Evolutionary conservation across 2,888 invertebrate genomes (phyloP), one percentile per base, ranked within the genome.

Genomic region (Andrena flavipes): DNA sequence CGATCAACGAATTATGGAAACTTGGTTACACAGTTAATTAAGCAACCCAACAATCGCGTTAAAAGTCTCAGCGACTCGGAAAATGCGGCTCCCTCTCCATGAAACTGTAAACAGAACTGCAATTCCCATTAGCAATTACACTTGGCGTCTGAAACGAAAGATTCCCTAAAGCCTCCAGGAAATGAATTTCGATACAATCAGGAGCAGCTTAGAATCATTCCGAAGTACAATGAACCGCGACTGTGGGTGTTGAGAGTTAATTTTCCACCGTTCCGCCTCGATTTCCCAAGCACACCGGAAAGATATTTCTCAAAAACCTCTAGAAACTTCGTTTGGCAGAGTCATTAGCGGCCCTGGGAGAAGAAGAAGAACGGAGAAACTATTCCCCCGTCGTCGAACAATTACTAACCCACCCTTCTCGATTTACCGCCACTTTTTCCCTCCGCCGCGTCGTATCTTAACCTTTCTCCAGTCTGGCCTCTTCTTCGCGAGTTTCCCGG

Each of bases 331-430:
- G 2, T 7, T 6, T 13, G 26, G 5, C 8, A 8, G 7, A 7
- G 16, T 64, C 16, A 48, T 69, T 63, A 63, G 23, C n/a, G 48
- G 20, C 1, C 7, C 16, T 16, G 1, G 20, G 62, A 26, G 7
- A 42, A 23, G n/a, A 60, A 26, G 7, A 42, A 23, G n/a, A 60
- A 26, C 51, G 8, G 20, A 20, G 16, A 60, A 69, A 63, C 48
- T 7, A 26, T 49, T 51, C 29, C 20, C 20, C 42, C 7, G 48
- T 29, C 60, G n/a, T 60, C 20, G 70, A 35, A 70, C 70, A 76
- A 70, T 70, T 70, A 70, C 70, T 26, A n/a, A 76, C 35, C 70
- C 35, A 65, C 65, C 73, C 42, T 67, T 48, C 60, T 63, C 63
- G 42, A 60, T 69, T 77, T 78, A 60, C 54, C 51, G 42, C 20